A percentile compares a stretch with the other conserved stretches of the same genome.
phyloP scores from a whole-genome alignment of 2,113 vertebrate genomes.

The Mirza zaza region DNA sequence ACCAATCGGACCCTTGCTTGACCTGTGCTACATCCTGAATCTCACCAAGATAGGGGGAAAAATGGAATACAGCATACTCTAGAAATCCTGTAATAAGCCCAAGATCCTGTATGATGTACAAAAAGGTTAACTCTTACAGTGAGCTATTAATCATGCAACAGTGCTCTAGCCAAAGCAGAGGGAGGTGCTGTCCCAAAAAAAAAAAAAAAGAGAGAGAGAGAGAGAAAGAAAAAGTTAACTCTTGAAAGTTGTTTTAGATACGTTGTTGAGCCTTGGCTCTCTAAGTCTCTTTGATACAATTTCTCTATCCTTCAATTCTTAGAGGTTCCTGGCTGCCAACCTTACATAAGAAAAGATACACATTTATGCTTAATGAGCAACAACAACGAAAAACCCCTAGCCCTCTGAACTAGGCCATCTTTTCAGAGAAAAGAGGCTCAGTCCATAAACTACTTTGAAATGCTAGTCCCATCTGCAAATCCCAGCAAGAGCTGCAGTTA shows the following conservation, averaged over 20 bases:
- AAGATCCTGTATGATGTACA: background rate
- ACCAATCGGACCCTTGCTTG: background rate
- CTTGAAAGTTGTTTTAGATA: background rate
- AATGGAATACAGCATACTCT: background rate
- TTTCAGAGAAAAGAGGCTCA: constrained; percentile 34
- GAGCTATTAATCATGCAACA: too few relatives aligned
- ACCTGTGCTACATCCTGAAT: background rate
- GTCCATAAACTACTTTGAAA: constrained; percentile 33
- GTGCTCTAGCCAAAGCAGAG: too few relatives aligned
- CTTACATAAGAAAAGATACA: constrained; percentile 41
- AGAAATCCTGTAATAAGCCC: background rate
- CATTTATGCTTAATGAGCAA: constrained; percentile 22
- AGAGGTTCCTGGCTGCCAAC: background rate
- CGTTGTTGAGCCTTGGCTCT: background rate
- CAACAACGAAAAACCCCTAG: background rate
- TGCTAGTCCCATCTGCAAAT: constrained; percentile 45
- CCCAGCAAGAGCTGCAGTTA: constrained; percentile 40
- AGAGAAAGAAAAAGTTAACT: background rate
- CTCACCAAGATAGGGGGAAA: background rate
- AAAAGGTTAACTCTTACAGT: background rate
- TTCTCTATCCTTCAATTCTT: background rate
- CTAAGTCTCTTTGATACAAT: background rate
- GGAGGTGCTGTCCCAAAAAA: too few relatives aligned
- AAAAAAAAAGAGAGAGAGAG: too few relatives aligned
- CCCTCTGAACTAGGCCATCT: constrained; percentile 55